A percentile compares a stretch with the other conserved stretches of the same genome.
These are phyloP conservation scores for Trichomalopsis sarcophagae DNA, from an alignment of 1,140 invertebrate genomes.

Conservation along the genomic window DNA sequence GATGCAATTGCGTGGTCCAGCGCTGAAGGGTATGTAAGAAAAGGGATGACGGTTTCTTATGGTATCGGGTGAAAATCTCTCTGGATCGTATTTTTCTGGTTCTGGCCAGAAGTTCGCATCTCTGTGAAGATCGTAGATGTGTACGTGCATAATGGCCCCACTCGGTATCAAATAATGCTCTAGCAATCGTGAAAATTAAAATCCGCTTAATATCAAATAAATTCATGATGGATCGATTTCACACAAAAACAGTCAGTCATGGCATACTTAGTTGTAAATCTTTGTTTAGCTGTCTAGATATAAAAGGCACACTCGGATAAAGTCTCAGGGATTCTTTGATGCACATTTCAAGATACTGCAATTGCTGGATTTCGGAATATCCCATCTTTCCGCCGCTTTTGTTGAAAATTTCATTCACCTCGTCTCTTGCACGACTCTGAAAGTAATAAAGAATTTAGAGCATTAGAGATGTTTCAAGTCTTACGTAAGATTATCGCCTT, in stretches of 20 bases:
- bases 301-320: constrained; percentile 77
- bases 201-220: neutral
- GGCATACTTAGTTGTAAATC: constrained; percentile 63
- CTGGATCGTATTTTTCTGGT: constrained; percentile 84
- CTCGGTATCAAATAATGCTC: constrained; percentile 66
- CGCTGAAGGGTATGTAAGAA: constrained; percentile 83
- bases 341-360: constrained; percentile 76
- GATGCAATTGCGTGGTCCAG: constrained; percentile 85
- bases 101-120: constrained; percentile 83
- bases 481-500: neutral
- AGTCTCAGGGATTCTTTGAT: constrained; percentile 79
- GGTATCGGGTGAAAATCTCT: constrained; percentile 82
- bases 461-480: no score
- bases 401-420: constrained; percentile 55
- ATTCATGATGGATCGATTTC: neutral
- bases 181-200: constrained; percentile 50
- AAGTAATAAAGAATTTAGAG: neutral
- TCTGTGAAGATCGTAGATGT: constrained; percentile 79
- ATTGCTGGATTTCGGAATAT: constrained; percentile 53
- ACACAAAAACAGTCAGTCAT: neutral
- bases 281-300: constrained; percentile 72
- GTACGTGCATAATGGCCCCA: constrained; percentile 71
- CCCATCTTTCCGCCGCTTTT: constrained; percentile 47
- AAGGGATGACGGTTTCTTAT: constrained; percentile 73
- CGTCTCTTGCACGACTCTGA: constrained; percentile 55